These are phyloP conservation scores for Pachymerium ferrugineum DNA, from an alignment of 2,888 invertebrate genomes.

Conservation along the genomic window DNA sequence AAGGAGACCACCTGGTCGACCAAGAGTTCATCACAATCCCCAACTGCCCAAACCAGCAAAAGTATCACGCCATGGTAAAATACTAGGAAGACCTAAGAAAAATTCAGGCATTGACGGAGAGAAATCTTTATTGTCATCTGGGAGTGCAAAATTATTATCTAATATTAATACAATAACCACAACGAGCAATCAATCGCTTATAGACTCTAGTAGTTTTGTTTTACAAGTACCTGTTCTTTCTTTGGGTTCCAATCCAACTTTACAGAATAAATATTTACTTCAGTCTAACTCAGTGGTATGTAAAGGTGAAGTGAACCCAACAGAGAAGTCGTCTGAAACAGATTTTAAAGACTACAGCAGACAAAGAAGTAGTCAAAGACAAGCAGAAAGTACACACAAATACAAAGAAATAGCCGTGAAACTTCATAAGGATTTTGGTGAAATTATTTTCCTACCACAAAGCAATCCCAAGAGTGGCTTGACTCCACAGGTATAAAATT, in stretches of 20 bases:
- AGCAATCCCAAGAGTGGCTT: constrained; percentile 58
- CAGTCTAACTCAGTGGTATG: not conserved
- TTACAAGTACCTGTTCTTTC: not conserved
- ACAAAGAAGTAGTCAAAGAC: constrained; percentile 38
- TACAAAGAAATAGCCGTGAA: constrained; percentile 56
- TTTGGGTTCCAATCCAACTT: not conserved
- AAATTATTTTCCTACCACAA: constrained; percentile 57
- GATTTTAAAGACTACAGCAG: not conserved
- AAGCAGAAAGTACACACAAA: constrained; percentile 46
- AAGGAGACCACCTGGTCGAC: not conserved
- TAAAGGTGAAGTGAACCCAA: not conserved
- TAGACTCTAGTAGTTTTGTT: too few species aligned
- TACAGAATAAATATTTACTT: not conserved
- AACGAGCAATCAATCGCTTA: too few species aligned
- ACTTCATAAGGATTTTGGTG: constrained; percentile 58
- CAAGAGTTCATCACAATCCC: not conserved
- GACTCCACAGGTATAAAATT: constrained; percentile 61
- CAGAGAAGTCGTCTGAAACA: not conserved
- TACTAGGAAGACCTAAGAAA: constrained; percentile 16
- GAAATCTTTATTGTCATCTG: not conserved
- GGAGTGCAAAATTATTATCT: too few species aligned
- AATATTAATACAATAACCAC: too few species aligned
- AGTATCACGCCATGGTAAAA: constrained; percentile 25
- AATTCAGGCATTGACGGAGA: not conserved
- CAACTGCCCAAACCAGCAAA: constrained; percentile 5